A percentile compares a stretch with the other conserved stretches of the same genome.
Evolutionary conservation across 64 coral and sea anemone species (phyloP).

Genomic region (Platygyra sinensis): DNA sequence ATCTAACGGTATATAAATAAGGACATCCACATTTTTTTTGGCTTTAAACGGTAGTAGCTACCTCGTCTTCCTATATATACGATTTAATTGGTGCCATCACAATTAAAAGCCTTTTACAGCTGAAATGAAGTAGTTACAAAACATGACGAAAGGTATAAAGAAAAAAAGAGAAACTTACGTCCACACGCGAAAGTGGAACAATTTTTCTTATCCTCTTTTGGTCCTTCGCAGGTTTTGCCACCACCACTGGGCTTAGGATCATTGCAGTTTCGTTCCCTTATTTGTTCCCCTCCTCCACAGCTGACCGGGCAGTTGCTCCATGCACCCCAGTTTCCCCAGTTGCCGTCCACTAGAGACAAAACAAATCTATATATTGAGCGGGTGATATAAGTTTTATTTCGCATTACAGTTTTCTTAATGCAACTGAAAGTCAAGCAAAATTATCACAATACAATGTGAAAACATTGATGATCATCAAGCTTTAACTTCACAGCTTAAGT

Average conservation of each 20-base stretch:
- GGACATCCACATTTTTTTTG: too few species aligned
- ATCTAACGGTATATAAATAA: too few species aligned
- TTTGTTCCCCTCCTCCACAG: conserved; percentile 41
- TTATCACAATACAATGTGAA: too few species aligned
- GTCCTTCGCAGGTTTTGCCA: conserved; percentile 43
- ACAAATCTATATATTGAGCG: neutral
- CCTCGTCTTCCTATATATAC: too few species aligned
- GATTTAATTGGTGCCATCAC: too few species aligned
- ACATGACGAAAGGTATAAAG: neutral
- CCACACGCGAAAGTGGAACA: neutral
- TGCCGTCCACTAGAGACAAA: conserved; percentile 11
- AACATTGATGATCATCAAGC: too few species aligned
- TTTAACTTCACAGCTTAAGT: too few species aligned
- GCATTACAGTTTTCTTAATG: too few species aligned
- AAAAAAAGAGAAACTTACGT: neutral
- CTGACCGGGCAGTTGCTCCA: conserved; percentile 42
- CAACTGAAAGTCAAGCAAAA: too few species aligned
- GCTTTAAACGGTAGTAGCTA: too few species aligned
- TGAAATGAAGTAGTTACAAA: neutral
- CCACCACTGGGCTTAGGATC: conserved; percentile 27
- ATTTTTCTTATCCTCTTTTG: neutral
- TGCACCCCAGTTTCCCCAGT: conserved; percentile 26
- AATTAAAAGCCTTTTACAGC: too few species aligned
- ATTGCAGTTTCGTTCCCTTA: conserved; percentile 19
- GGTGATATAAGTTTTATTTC: too few species aligned